phyloP scores from a whole-genome alignment of 2,888 invertebrate genomes.

The Synanthedon vespiformis region DNA sequence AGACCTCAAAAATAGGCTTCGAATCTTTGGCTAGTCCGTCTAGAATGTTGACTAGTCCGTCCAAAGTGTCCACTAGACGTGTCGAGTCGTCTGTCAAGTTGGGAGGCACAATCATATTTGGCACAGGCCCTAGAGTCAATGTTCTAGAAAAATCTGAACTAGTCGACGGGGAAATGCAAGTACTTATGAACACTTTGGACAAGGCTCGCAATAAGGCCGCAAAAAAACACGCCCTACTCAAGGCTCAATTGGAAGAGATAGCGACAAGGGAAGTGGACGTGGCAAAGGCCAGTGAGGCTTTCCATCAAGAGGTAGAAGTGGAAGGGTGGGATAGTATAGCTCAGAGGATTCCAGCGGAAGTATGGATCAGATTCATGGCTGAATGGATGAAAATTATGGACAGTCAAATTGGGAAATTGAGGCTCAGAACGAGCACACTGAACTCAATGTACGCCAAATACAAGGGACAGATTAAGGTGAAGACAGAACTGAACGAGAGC shows the following conservation, averaged over 20 bases:
- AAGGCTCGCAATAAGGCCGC: conserved; percentile 32
- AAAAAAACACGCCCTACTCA: conserved; percentile 45
- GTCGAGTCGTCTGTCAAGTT: conserved; percentile 44
- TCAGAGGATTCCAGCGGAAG: conserved; percentile 73
- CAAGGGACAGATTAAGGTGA: conserved; percentile 62
- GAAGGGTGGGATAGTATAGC: conserved; percentile 70
- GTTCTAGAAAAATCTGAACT: conserved; percentile 63
- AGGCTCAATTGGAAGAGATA: conserved; percentile 69
- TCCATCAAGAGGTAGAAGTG: conserved; percentile 62
- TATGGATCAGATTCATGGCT: conserved; percentile 69
- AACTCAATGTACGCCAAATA: conserved; percentile 67
- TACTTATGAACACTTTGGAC: conserved; percentile 35
- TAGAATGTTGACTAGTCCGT: conserved; percentile 26
- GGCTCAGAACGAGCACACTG: conserved; percentile 68
- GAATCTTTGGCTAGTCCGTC: conserved; percentile 37
- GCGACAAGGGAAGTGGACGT: conserved; percentile 60
- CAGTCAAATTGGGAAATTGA: conserved; percentile 68
- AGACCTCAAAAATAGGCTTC: conserved; percentile 27
- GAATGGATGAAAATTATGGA: conserved; percentile 71
- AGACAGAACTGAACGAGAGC: conserved; percentile 69
- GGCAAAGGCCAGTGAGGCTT: conserved; percentile 50
- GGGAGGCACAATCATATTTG: conserved; percentile 38
- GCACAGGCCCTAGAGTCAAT: conserved; percentile 54
- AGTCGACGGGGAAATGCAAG: conserved; percentile 59
- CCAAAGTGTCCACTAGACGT: conserved; percentile 33